Evolutionary conservation across 2,113 vertebrate genomes (phyloP), one percentile per base, ranked within the genome.

Genomic region (Pelusios castaneus): DNA sequence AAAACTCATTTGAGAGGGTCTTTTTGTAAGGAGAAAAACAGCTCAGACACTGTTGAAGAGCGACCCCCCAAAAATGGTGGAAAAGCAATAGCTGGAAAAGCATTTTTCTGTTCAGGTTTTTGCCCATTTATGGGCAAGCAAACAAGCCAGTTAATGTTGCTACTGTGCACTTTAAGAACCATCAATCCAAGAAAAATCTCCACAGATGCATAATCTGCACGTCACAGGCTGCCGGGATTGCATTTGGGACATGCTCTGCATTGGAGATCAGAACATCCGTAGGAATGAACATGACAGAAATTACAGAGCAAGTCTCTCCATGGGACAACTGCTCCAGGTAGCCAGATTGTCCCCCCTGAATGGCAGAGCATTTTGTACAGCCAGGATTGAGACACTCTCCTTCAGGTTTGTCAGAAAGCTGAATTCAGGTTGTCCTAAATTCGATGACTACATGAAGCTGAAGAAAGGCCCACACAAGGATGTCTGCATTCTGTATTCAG

Each of bases 71-170:
- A 92, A 87, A 67, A 95, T 92, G 92, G n/a, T 43, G 85, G 78
- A 93, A 84, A 85, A 91, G 77, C n/a, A 24, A 45, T 41, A 45
- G 49, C 92, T n/a, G 22, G 31, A 95, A 80, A 93, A 41, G 16
- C 34, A 55, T 34, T 76, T 24, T 45, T 76, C 77, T 84, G 9
- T 19, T 2, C 0, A 87, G 89, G 41, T n/a, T 43, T 90, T 47
- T 82, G 54, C 79, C 77, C 90, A 91, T 94, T 94, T 85, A 90
- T 17, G 93, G 94, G 84, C 91, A 91, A 45, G 79, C 63, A 88
- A 81, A 47, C 63, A 82, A 92, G 31, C 60, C 92, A 97, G 95
- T 94, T 95, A 95, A 84, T 31, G 87, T 91, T n/a, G 88, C 31
- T 56, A 80, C 31, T 24, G 89, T 55, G 87, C 88, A 84, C 0